Evolutionary conservation across 2,888 invertebrate species (phyloP).

Genomic region (Syrista parreyssii): DNA sequence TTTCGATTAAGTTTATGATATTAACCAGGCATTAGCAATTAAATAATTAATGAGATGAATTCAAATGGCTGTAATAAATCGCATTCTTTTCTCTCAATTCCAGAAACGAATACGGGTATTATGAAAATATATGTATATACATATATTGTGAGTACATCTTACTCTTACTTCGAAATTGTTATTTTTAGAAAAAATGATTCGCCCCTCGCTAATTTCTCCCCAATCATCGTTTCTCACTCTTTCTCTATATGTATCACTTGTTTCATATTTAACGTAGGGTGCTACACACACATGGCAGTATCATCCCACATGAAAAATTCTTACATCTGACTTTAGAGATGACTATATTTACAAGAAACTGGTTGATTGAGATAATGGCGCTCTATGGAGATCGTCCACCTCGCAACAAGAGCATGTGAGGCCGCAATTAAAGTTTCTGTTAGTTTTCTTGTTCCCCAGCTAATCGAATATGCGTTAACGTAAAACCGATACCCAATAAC

Average conservation of each 20-base stretch:
- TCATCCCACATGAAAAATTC: slow-evolving; percentile 57
- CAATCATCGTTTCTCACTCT: slow-evolving; percentile 8
- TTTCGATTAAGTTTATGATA: neutral
- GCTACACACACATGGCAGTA: slow-evolving; percentile 61
- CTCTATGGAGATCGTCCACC: slow-evolving; percentile 51
- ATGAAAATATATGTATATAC: neutral
- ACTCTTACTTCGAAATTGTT: neutral
- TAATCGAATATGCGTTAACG: neutral
- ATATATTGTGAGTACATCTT: neutral
- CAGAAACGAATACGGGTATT: neutral
- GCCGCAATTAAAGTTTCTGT: neutral
- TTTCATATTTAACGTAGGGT: slow-evolving; percentile 48
- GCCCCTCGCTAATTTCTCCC: neutral
- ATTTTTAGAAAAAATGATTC: neutral
- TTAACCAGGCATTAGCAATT: neutral
- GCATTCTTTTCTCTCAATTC: no score
- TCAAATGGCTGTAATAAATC: no score
- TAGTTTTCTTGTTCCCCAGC: neutral
- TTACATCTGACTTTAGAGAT: slow-evolving; percentile 49
- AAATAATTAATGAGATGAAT: neutral
- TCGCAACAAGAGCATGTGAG: slow-evolving; percentile 24
- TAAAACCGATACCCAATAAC: neutral
- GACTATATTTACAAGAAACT: slow-evolving; percentile 58
- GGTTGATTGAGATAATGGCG: slow-evolving; percentile 47
- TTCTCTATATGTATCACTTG: slow-evolving; percentile 46